A percentile compares a stretch with the other conserved stretches of the same genome.
These are phyloP conservation scores for Cyrtodaria siliqua DNA, from an alignment of 2,888 invertebrate genomes.

Conservation along the genomic window DNA sequence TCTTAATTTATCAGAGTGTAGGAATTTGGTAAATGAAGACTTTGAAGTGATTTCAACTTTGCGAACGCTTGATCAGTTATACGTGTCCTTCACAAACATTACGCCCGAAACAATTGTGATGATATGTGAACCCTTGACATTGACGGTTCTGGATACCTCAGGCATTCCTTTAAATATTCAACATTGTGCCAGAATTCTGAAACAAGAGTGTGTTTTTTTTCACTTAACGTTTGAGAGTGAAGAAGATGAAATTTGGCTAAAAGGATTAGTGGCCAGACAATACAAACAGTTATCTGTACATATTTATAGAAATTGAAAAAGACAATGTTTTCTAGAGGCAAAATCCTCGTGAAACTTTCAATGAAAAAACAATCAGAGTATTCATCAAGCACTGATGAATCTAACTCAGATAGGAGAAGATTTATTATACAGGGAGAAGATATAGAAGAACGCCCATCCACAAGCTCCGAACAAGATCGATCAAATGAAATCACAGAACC, in stretches of 20 bases:
- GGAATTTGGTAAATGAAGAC: conserved; percentile 22
- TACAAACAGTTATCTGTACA: conserved; percentile 22
- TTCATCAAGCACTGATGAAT: conserved; percentile 8
- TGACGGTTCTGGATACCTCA: conserved; percentile 34
- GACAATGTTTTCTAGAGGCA: conserved; percentile 22
- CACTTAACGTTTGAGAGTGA: conserved; percentile 9
- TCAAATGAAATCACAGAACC: conserved; percentile 4
- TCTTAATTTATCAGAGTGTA: conserved; percentile 34
- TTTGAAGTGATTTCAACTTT: conserved; percentile 32
- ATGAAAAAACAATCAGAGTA: conserved; percentile 10
- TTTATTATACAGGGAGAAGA: conserved; percentile 14
- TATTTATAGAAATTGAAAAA: conserved; percentile 8
- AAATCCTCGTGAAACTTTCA: conserved; percentile 13
- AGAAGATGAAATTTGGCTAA: conserved; percentile 26
- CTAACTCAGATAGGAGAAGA: conserved; percentile 8
- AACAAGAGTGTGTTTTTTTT: conserved; percentile 17
- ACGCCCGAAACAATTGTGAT: conserved; percentile 25
- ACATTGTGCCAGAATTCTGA: conserved; percentile 22
- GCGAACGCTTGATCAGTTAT: conserved; percentile 38
- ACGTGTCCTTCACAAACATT: conserved; percentile 39
- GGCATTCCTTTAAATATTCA: conserved; percentile 21
- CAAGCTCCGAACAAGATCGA: not conserved
- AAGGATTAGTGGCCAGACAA: not conserved
- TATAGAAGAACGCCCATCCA: conserved; percentile 16
- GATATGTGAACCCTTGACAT: conserved; percentile 17